These are phyloP conservation scores for Clitarchus hookeri DNA, from an alignment of 2,888 invertebrate species.

Conservation along the genomic window DNA sequence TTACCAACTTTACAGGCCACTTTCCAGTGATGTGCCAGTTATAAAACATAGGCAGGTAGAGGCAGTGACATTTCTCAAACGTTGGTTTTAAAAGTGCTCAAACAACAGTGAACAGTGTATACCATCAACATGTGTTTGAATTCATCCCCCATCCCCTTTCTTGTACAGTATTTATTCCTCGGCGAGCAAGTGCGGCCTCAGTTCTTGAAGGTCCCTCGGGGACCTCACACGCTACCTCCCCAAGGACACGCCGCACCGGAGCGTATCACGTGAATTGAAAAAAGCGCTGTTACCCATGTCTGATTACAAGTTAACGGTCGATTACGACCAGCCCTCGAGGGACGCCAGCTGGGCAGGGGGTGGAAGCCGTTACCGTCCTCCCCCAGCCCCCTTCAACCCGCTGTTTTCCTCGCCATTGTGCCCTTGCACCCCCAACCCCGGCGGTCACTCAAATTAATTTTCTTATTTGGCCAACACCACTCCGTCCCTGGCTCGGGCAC, in stretches of 20 bases:
- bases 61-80: no score
- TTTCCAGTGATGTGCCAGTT: no score
- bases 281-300: constrained; percentile 38
- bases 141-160: constrained; percentile 25
- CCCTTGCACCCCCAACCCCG: background rate
- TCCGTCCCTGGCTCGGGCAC: background rate
- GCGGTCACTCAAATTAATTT: constrained; percentile 27
- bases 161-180: constrained; percentile 38
- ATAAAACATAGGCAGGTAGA: no score
- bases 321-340: constrained; percentile 35
- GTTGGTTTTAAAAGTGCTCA: no score
- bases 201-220: constrained; percentile 15
- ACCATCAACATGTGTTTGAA: background rate
- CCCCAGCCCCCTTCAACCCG: background rate
- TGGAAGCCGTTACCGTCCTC: constrained; percentile 8
- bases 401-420: constrained; percentile 19
- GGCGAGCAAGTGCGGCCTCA: constrained; percentile 41
- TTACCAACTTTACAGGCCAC: no score
- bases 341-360: constrained; percentile 1
- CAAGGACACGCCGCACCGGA: background rate
- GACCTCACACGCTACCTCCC: background rate
- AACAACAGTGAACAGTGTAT: no score
- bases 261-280: constrained; percentile 24
- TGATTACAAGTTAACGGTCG: constrained; percentile 43
- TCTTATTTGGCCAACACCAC: constrained; percentile 10